Base-by-base conservation (phyloP, 1,140 invertebrate species). In the Mylabris phalerata region DNA sequence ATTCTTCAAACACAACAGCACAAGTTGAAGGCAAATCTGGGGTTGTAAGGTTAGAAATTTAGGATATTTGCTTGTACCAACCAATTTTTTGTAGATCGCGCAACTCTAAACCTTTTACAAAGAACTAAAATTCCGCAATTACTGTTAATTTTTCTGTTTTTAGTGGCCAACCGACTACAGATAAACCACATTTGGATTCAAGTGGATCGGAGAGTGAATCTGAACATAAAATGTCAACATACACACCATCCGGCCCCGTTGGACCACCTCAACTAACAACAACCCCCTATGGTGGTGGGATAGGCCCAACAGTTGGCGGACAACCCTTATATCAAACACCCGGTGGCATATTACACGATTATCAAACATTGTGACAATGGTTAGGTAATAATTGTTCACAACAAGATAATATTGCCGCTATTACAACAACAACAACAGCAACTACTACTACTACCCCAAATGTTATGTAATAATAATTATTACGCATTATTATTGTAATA, bases 341-440 rank as follows among this genome's bases (percentile, higher is more conserved):
- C 13, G 62, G 67, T 9, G 66, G 67, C 13, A 65, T 73, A 24
- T 57, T 74, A 10, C 72, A 74, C 55, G 72, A 74, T 56, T 74
- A 74, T 45, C 72, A 74, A 57, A 68, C 72, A 5, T 74, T 74
- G 72, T 74, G 72, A 74, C 72, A 73, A 56, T 74, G 70, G 71
- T 63, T 74, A 32, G 57, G 52, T 26, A 48, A 41, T 19, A 52
- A 24, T 27, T 9, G 26, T 32, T 7, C 4, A 47, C 19, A 47
- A 47, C 45, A 47, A 47, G 45, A 25, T 9, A 24, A 47, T 47
- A 47, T 9, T 47, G 4, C 19, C 13, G 9, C 45, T 9, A 47
- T 42, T 42, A 40, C 39, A 40, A 7, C 39, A 10, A 1, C 39
- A 40, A 40, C 39, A 40, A 1, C 39, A 10, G 1, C 39, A 2